These are phyloP conservation scores for Eupeodes luniger DNA, from an alignment of 2,888 invertebrate genomes.

Conservation along the genomic window DNA sequence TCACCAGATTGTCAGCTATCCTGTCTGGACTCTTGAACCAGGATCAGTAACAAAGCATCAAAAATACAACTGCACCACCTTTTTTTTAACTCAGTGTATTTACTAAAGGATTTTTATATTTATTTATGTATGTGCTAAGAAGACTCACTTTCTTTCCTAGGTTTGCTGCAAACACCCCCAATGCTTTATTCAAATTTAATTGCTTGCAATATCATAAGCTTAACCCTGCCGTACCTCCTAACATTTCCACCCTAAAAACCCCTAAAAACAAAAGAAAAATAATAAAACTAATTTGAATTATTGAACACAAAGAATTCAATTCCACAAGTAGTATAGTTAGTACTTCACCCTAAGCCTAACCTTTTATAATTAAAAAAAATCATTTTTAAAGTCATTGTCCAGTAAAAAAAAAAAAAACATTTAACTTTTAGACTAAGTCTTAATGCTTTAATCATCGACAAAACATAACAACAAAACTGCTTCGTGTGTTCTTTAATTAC, in stretches of 20 bases:
- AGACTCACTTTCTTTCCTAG: too few relatives aligned
- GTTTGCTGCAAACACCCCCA: not conserved
- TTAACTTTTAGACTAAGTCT: constrained; percentile 5
- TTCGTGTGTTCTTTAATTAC: constrained; percentile 61
- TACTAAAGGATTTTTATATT: too few relatives aligned
- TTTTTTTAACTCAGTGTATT: too few relatives aligned
- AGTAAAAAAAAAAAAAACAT: not conserved
- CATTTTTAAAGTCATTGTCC: constrained; percentile 25
- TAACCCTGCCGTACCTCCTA: not conserved
- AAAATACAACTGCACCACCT: too few relatives aligned
- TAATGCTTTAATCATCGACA: constrained; percentile 41
- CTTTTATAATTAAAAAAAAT: constrained; percentile 7
- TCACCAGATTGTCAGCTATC: too few relatives aligned
- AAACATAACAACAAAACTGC: constrained; percentile 60
- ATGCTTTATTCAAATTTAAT: not conserved
- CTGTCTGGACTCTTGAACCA: too few relatives aligned
- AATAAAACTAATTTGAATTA: not conserved
- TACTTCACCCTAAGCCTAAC: constrained; percentile 19
- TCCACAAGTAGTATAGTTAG: not conserved
- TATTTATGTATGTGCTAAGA: too few relatives aligned
- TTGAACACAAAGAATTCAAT: not conserved
- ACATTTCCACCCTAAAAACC: too few relatives aligned
- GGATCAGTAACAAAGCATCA: too few relatives aligned
- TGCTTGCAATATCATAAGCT: not conserved
- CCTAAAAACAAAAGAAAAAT: too few relatives aligned